Conservation (phyloP, 2,888 invertebrate species). For the Parnassius orleans region DNA sequence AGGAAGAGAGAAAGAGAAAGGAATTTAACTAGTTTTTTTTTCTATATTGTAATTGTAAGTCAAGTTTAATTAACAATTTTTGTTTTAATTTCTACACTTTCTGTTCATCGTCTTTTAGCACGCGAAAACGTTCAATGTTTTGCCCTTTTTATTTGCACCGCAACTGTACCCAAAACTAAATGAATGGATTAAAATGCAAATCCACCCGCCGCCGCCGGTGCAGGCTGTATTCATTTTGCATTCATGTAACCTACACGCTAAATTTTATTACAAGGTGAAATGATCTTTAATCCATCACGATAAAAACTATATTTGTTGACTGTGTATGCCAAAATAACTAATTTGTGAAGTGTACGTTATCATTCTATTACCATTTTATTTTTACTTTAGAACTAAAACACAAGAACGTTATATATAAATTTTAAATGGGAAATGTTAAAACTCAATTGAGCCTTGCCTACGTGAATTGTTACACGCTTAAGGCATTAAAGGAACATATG, state of each 20-base stretch:
- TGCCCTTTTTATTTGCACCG: not conserved
- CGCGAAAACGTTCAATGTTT: not conserved
- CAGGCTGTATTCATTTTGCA: conserved; percentile 6
- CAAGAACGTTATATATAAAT: too few species aligned
- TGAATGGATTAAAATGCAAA: conserved; percentile 21
- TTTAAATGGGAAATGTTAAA: too few species aligned
- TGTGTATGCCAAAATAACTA: not conserved
- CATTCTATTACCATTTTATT: conserved; percentile 10
- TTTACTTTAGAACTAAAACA: conserved; percentile 1
- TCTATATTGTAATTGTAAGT: too few species aligned
- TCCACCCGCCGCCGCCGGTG: conserved; percentile 4
- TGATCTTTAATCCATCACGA: not conserved
- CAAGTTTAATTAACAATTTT: too few species aligned
- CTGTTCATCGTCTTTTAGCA: not conserved
- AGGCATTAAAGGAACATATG: too few species aligned
- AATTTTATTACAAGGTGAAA: not conserved
- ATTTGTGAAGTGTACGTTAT: not conserved
- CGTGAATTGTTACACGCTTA: too few species aligned
- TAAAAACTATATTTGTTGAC: conserved; percentile 7
- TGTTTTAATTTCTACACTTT: too few species aligned
- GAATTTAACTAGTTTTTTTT: too few species aligned
- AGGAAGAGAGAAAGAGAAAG: too few species aligned
- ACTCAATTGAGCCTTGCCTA: too few species aligned
- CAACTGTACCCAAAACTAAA: conserved; percentile 11
- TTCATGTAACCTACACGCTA: not conserved